Base-by-base conservation (phyloP, 37 sponge, comb jelly and placozoan species). In the Aplysina aerophoba region DNA sequence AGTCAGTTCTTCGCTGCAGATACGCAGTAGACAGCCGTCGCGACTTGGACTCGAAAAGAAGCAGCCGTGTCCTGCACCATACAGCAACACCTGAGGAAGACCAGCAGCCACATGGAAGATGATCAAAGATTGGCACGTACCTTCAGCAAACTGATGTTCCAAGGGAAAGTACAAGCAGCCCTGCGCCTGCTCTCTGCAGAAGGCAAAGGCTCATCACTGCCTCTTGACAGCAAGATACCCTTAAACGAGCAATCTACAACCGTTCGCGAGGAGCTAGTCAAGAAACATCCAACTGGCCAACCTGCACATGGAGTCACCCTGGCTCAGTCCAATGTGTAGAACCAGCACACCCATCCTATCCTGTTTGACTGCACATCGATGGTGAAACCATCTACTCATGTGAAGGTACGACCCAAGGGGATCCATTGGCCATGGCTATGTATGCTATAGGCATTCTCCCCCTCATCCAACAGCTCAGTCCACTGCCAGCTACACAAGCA, bases 361-460 rank as follows among this genome's bases (percentile, higher is more conserved):
- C 27, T 79, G 57, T 79, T 50, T 79, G 80, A 79, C 4, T 50
- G 13, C n/a, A 25, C 69, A 67, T 67, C 28, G 69, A 67, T 25
- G 69, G 69, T 67, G 69, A 67, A 22, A 67, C 69, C 14, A 21
- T 67, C 25, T 28, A 73, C 17, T 71, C 73, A 33, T 71, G 36
- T 36, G 73, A 71, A 12, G 73, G 73, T 5, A 71, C 73, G 36
- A 71, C 73, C 5, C 73, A 71, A 33, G 73, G 36, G 2, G 73
- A 71, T 25, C 83, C 83, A 36, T 63, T 81, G 39, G 88, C 88
- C 40, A 87, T 73, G 88, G 83, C 88, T 25, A 87, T 87, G 88
- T 87, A 82, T 73, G 88, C 83, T 17, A 74, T 87, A 25, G 88
- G 83, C n/a, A 73, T 60, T 8, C 62, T 25, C n/a, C 88, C 88